Base-by-base conservation (phyloP, 2,888 invertebrate species). In the Andricus curvator region DNA sequence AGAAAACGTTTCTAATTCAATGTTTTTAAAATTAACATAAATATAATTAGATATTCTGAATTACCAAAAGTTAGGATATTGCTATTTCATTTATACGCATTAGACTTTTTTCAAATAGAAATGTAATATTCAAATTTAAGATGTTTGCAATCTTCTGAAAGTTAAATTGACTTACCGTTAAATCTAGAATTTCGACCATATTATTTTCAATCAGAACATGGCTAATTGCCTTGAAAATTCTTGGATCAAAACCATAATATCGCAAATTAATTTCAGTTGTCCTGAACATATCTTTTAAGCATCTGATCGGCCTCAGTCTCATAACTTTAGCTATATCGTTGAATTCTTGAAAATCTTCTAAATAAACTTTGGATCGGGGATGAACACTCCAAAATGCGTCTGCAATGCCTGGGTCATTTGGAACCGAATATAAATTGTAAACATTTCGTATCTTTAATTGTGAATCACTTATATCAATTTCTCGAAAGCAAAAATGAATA, bases 181-280 rank as follows among this genome's bases (percentile, higher is more conserved):
- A 84, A 83, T 91, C 81, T 15, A 92, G 29, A 15, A 33, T 85
- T 79, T 86, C 84, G 25, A 92, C 89, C 17, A 83, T 86, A 20
- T 80, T 78, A 77, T 92, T 92, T 1, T 82, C 62, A 51, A 78
- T 48, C 2, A 91, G n/a, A 13, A 90, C 88, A 66, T 90, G 87
- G 37, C 86, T 88, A 76, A 92, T 85, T 11, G 85, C 85, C 81
- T 83, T 84, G 1, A 92, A 62, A 51, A 88, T 81, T 80, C 86
- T 85, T 4, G 90, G 82, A 82, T 91, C 84, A 2, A 92, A 22
- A 5, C 90, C 89, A 51, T 90, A 92, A 80, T 88, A 90, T 68
- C 85, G 85, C 6, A 92, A 84, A 88, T 89, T 85, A 20, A 92
- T 80, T 48, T 84, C 82, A 51, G 91, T 86, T 1, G 85, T 86